Evolutionary conservation across 1,140 invertebrate species (phyloP).

Genomic region (Zaprionus taronus): DNA sequence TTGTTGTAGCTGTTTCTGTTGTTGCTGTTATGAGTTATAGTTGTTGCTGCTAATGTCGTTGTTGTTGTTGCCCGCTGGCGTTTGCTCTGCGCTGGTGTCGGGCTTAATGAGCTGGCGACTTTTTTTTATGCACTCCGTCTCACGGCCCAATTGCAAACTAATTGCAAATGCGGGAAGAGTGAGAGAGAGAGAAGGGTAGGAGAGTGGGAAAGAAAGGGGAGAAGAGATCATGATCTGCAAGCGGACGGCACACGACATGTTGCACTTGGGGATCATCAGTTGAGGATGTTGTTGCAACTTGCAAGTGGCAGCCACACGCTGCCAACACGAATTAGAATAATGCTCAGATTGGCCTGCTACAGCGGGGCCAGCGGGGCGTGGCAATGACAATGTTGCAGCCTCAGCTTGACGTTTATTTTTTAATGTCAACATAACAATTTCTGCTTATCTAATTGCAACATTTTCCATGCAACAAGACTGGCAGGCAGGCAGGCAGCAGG

Average conservation of each 20-base stretch:
- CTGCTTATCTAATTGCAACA: slow-evolving; percentile 82
- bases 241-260: slow-evolving; percentile 61
- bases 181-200: not conserved
- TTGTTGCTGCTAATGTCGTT: slow-evolving; percentile 22
- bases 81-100: slow-evolving; percentile 22
- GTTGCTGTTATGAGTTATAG: not conserved
- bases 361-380: slow-evolving; percentile 13
- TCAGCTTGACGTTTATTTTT: slow-evolving; percentile 52
- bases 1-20: slow-evolving; percentile 12
- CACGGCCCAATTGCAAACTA: slow-evolving; percentile 79
- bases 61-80: slow-evolving; percentile 20
- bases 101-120: slow-evolving; percentile 72
- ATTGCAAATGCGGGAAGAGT: slow-evolving; percentile 66
- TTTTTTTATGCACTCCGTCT: slow-evolving; percentile 53
- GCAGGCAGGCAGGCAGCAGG: not conserved
- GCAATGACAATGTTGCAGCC: slow-evolving; percentile 34
- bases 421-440: slow-evolving; percentile 81
- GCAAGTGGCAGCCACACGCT: slow-evolving; percentile 46
- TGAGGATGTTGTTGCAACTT: not conserved
- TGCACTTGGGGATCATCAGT: not conserved
- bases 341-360: not conserved
- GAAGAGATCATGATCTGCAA: slow-evolving; percentile 46
- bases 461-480: slow-evolving; percentile 56
- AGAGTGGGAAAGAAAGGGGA: not conserved
- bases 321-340: slow-evolving; percentile 62